These are phyloP conservation scores for Pogonomyrmex californicus DNA, from an alignment of 1,140 invertebrate genomes.

Conservation along the genomic window DNA sequence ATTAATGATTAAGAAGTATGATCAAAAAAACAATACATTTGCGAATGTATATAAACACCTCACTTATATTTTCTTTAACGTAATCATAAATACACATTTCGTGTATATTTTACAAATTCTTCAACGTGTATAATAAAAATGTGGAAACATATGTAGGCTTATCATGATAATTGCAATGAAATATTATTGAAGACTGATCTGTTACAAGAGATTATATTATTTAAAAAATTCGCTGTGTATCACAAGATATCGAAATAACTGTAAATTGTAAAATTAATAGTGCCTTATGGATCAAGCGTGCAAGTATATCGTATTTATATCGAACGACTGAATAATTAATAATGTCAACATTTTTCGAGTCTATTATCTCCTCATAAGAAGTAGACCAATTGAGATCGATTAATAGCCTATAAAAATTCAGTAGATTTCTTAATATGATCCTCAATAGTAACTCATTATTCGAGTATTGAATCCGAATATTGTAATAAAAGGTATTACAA, in stretches of 20 bases:
- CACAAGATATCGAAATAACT: background rate
- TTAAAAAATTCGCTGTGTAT: conserved; percentile 5
- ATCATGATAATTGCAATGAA: background rate
- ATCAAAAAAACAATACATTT: background rate
- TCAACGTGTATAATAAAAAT: conserved; percentile 44
- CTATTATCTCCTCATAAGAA: background rate
- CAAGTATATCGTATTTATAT: background rate
- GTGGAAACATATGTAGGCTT: conserved; percentile 4
- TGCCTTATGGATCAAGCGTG: background rate
- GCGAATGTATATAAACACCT: conserved; percentile 3
- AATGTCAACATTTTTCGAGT: background rate
- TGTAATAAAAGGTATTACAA: conserved; percentile 1
- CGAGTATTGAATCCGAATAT: background rate
- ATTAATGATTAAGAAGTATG: conserved; percentile 1
- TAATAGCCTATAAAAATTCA: background rate
- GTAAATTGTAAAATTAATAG: conserved; percentile 21
- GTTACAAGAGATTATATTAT: background rate
- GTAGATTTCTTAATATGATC: background rate
- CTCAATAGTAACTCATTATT: background rate
- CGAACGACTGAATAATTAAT: background rate
- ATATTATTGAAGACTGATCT: conserved; percentile 6
- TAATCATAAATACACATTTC: conserved; percentile 2
- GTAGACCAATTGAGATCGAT: background rate
- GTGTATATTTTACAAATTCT: conserved; percentile 13
- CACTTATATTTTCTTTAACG: conserved; percentile 18